Conservation (phyloP, 1,140 invertebrate species). For the Caenorhabditis inopinata region DNA sequence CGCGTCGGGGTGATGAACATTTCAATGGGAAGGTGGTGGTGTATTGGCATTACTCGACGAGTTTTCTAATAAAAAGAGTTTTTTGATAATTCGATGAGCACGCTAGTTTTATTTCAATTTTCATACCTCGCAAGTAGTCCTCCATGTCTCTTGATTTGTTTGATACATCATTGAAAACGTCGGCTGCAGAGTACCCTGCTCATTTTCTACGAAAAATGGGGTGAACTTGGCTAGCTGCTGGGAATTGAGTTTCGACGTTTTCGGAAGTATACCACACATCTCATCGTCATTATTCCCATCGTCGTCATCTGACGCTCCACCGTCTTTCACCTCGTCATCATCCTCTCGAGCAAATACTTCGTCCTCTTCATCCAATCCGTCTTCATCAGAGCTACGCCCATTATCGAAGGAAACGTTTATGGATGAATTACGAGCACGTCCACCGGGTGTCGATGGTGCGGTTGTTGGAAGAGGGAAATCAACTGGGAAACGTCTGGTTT, state of each 20-base stretch:
- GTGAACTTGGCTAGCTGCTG: slow-evolving; percentile 39
- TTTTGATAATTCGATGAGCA: too few species aligned
- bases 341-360: slow-evolving; percentile 36
- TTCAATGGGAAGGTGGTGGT: slow-evolving; percentile 5
- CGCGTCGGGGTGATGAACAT: neutral
- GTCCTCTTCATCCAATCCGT: slow-evolving; percentile 39
- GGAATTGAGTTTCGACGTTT: neutral
- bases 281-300: slow-evolving; percentile 36
- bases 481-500: slow-evolving; percentile 49
- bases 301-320: slow-evolving; percentile 36
- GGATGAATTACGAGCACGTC: neutral
- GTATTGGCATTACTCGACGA: slow-evolving; percentile 22
- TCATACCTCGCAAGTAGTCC: neutral
- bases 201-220: slow-evolving; percentile 48
- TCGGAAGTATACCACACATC: slow-evolving; percentile 33
- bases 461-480: slow-evolving; percentile 42
- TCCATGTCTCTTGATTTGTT: neutral
- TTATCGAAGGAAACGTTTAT: slow-evolving; percentile 49
- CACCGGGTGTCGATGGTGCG: slow-evolving; percentile 23
- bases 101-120: neutral
- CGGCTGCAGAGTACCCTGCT: slow-evolving; percentile 39
- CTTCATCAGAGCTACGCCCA: slow-evolving; percentile 53
- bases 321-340: slow-evolving; percentile 47
- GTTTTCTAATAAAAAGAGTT: neutral
- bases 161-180: slow-evolving; percentile 23